Base-by-base conservation (phyloP, 2,113 vertebrate species). In the Thymallus thymallus region DNA sequence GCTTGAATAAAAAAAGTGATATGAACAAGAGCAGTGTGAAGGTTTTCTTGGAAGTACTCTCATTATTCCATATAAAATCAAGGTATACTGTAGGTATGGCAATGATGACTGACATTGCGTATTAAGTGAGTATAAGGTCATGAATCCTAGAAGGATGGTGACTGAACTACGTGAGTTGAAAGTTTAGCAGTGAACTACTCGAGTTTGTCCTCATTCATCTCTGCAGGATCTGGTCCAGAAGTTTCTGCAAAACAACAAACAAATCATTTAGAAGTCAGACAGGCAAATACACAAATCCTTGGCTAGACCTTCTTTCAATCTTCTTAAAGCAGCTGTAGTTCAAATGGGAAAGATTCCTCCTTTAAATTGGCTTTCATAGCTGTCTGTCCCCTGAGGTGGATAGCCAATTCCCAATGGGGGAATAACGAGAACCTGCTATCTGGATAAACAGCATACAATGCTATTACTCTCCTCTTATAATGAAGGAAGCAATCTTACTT, bases 141-240 rank as follows among this genome's bases (percentile, higher is more conserved):
- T 1, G 77, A 76, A 45, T 80, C 72, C 83, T 85, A 88, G 86
- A 83, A 85, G 84, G 72, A 83, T 83, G 35, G 35, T 41, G 35
- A 41, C 2, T 41, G 35, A 12, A 41, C 7, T 41, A 41, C 1
- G 9, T 41, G 35, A 41, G 35, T 12, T 51, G 13, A 51, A 51
- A 16, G 16, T 16, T 51, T 51, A 9, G 58, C 6, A 22, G 23
- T 9, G 20, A 23, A 61, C 12, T 24, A 7, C 20, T 22, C 58
- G 1, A 3, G 2, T 32, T 20, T 92, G 20, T 30, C 18, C 60
- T 10, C 9, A 41, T 90, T 68, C 90, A 95, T 91, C 95, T 94
- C 79, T 97, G 96, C 69, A 98, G 94, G 72, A 99, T 92, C 79
- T 96, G 95, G 79, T 98, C 94, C 93, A 99, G 92, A 76, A 98